Conservation (phyloP, 2,113 vertebrate species). For the Coptodon rendalli region DNA sequence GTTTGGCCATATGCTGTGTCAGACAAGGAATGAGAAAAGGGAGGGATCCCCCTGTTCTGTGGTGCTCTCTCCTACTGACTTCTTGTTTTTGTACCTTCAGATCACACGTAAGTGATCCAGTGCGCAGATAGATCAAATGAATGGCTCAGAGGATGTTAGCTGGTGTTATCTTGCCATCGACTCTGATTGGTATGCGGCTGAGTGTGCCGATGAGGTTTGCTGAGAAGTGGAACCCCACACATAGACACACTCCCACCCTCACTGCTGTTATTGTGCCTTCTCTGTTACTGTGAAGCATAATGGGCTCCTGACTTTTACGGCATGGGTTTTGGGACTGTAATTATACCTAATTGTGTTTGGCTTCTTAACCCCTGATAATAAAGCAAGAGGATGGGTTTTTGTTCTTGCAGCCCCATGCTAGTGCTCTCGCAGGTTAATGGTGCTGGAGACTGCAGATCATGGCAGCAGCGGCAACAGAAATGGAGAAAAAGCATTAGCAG, state of each 20-base stretch:
- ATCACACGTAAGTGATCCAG: not conserved
- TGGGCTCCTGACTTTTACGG: slow-evolving; percentile 41
- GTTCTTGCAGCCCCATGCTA: slow-evolving; percentile 28
- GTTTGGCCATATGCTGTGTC: slow-evolving; percentile 49
- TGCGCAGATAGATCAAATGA: slow-evolving; percentile 27
- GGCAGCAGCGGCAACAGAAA: slow-evolving; percentile 48
- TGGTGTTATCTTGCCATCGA: slow-evolving; percentile 41
- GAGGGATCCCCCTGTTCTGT: slow-evolving; percentile 35
- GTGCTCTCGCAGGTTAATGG: slow-evolving; percentile 44
- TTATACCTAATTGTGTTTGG: slow-evolving; percentile 51
- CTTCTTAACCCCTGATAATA: slow-evolving; percentile 50
- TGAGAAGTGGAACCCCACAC: slow-evolving; percentile 58
- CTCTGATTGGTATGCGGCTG: slow-evolving; percentile 66
- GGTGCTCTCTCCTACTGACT: not conserved
- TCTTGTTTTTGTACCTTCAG: slow-evolving; percentile 5
- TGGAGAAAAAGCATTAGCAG: slow-evolving; percentile 36
- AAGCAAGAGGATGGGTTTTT: slow-evolving; percentile 30
- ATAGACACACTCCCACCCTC: slow-evolving; percentile 38
- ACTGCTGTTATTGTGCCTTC: slow-evolving; percentile 44
- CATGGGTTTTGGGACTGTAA: slow-evolving; percentile 36
- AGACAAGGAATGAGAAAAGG: slow-evolving; percentile 10
- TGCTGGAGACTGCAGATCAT: slow-evolving; percentile 57
- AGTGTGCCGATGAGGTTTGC: slow-evolving; percentile 60
- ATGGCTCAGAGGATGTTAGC: slow-evolving; percentile 7
- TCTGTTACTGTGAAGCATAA: slow-evolving; percentile 31